Conservation (phyloP, 2,113 vertebrate genomes). For the Nestor notabilis region DNA sequence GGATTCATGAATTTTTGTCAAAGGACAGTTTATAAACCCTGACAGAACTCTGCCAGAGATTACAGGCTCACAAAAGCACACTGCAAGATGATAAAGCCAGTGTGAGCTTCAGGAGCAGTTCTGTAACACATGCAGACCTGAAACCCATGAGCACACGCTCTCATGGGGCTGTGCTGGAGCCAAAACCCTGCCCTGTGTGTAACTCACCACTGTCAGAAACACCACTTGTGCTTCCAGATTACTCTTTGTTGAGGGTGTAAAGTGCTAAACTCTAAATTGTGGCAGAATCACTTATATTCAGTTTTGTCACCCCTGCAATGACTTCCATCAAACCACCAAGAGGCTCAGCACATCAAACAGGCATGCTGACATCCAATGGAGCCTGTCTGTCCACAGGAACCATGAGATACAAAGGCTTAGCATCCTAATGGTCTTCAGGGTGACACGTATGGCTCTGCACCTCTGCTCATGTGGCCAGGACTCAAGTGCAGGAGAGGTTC, state of each 20-base stretch:
- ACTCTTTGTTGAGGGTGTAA: not conserved
- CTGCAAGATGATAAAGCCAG: not conserved
- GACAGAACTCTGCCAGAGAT: not conserved
- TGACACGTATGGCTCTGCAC: not conserved
- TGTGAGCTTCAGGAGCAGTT: accelerated
- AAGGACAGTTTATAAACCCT: not conserved
- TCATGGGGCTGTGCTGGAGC: not conserved
- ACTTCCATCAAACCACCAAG: not conserved
- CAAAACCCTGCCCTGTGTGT: not conserved
- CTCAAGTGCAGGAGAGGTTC: not conserved
- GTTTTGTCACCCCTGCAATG: not conserved
- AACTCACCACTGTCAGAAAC: not conserved
- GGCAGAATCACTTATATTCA: accelerated
- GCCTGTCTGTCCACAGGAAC: not conserved
- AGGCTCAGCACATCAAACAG: not conserved
- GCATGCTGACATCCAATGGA: not conserved
- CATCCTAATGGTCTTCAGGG: not conserved
- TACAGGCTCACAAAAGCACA: accelerated
- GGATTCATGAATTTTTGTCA: not conserved
- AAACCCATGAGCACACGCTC: not conserved
- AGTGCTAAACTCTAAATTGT: not conserved
- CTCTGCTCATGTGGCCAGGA: accelerated
- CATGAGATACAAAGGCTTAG: not conserved
- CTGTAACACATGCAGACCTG: not conserved
- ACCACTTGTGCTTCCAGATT: not conserved